Base-by-base conservation (phyloP, 2,797 vertebrate genomes). In the Squalus acanthias region DNA sequence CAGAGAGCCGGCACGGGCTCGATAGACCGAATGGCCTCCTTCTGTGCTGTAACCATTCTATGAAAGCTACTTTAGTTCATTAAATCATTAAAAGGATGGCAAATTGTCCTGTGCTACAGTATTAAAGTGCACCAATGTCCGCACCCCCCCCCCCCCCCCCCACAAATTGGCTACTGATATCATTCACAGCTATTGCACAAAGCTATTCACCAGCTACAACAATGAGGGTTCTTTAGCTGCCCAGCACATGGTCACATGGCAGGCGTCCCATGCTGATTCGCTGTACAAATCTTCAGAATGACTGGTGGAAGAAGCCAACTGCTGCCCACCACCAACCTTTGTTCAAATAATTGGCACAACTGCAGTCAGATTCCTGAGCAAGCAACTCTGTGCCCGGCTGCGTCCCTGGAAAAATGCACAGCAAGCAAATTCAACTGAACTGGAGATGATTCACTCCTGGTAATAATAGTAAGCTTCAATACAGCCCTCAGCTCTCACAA, bases 161-260 rank as follows among this genome's bases (percentile, higher is more conserved):
- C 2, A 70, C 46, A 50, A 70, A 65, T 39, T 95, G 92, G 92
- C 92, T 70, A 29, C 65, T 20, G 46, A 39, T n/a, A 20, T 65
- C 8, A 13, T 50, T 95, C 39, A 70, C 20, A 26, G 15, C 92
- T 26, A 91, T 91, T 46, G 46, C 33, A 12, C 24, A 50, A 46
- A 95, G 67, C 65, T 46, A 22, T 69, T 69, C 39, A 70, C 50
- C n/a, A 46, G 29, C 67, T 10, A 46, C 5, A 69, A 95, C 92
- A 95, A 70, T 46, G 92, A 67, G 39, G 10, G 20, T 50, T 95
- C n/a, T 95, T 95, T 13, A 69, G 20, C 92, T 95, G 22, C 92
- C 67, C 92, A 95, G 67, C 67, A 50, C 65, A 95, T 70, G 22
- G 65, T 95, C 63, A 95, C 92, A 93, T 65, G 91, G 91, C 91